Evolutionary conservation across 2,888 invertebrate species (phyloP).

Genomic region (Drepana falcataria): DNA sequence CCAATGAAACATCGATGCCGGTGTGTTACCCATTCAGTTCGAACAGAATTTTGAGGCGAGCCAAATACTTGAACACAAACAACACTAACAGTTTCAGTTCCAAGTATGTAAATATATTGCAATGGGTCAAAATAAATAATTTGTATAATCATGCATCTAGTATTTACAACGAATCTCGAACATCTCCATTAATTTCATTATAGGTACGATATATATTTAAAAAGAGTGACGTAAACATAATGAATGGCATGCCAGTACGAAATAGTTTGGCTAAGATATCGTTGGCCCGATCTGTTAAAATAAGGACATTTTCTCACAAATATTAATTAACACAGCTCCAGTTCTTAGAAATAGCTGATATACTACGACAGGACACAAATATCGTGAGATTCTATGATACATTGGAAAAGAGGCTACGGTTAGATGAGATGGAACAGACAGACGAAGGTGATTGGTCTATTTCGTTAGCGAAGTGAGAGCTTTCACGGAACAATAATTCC

Average conservation of each 20-base stretch:
- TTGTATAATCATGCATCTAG: conserved; percentile 20
- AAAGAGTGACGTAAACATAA: background rate
- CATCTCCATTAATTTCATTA: conserved; percentile 5
- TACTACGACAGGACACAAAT: conserved; percentile 11
- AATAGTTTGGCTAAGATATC: conserved; percentile 5
- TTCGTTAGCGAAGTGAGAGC: conserved; percentile 34
- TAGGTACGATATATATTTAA: background rate
- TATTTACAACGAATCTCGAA: conserved; percentile 38
- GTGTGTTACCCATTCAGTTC: conserved; percentile 1
- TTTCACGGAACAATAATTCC: conserved; percentile 22
- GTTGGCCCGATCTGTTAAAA: background rate
- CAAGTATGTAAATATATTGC: conserved; percentile 11
- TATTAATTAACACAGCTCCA: conserved; percentile 1
- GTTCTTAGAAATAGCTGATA: conserved; percentile 12
- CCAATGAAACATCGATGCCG: background rate
- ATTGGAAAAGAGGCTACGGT: conserved; percentile 33
- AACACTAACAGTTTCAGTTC: conserved; percentile 21
- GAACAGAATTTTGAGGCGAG: background rate
- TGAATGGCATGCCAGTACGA: conserved; percentile 30
- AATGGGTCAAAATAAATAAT: conserved; percentile 23
- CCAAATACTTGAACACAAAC: conserved; percentile 13
- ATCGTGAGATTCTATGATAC: conserved; percentile 49
- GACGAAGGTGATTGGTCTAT: conserved; percentile 20
- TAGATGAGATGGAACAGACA: conserved; percentile 72
- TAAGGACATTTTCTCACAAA: background rate